Evolutionary conservation across 2,113 vertebrate species (phyloP).

Genomic region (Acrocephalus arundinaceus): DNA sequence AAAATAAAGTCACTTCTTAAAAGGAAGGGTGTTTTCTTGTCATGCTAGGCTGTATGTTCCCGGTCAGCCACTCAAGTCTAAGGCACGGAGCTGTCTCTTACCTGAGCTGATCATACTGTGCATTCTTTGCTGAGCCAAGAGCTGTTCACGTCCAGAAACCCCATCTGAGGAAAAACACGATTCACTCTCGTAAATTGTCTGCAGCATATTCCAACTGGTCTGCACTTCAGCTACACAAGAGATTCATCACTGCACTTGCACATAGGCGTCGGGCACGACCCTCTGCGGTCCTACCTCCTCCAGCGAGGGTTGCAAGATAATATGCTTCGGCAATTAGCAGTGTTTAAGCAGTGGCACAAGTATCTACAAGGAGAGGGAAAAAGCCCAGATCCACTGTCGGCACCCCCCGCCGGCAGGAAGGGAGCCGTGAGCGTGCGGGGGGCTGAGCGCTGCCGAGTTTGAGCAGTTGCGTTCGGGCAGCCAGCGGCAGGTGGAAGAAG

Average conservation of each 20-base stretch:
- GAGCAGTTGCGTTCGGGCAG: constrained; percentile 55
- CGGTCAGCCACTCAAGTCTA: not conserved
- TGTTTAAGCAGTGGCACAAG: not conserved
- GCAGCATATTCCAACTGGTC: constrained; percentile 95
- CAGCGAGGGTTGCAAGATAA: constrained; percentile 55
- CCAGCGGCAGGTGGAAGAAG: constrained; percentile 74
- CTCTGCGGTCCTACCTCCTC: constrained; percentile 78
- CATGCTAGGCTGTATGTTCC: not conserved
- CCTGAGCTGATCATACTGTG: constrained; percentile 97
- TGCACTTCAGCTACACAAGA: constrained; percentile 85
- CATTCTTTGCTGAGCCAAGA: constrained; percentile 87
- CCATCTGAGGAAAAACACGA: constrained; percentile 96
- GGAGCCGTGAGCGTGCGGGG: not conserved
- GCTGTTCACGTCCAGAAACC: constrained; percentile 88
- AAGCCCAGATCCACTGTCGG: not conserved
- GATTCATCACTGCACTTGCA: constrained; percentile 80
- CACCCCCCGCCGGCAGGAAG: constrained; percentile 47
- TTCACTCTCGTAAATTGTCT: constrained; percentile 99
- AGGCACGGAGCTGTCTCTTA: constrained; percentile 75
- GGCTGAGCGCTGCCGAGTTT: not conserved
- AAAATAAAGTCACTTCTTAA: constrained; percentile 2
- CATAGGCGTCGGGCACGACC: constrained; percentile 81
- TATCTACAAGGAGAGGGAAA: not conserved
- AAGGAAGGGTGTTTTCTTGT: not conserved
- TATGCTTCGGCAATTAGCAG: constrained; percentile 44